phyloP scores from a whole-genome alignment of 2,113 vertebrate species.

The Cheilinus undulatus region DNA sequence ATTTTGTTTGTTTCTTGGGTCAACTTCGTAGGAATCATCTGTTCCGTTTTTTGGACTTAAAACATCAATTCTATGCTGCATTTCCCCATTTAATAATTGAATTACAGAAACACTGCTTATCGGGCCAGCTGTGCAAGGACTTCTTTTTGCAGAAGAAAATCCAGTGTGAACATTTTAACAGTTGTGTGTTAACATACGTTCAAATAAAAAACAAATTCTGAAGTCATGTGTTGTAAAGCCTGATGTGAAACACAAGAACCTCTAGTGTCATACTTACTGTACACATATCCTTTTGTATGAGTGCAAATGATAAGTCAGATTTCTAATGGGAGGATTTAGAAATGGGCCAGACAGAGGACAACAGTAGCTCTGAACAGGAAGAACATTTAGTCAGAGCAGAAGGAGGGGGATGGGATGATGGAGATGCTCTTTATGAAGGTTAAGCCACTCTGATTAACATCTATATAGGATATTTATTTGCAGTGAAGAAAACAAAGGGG shows the following conservation, averaged over 20 bases:
- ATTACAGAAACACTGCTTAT: conserved; percentile 18
- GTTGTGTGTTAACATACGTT: conserved; percentile 71
- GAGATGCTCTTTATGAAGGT: conserved; percentile 37
- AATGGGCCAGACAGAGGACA: conserved; percentile 20
- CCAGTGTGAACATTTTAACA: conserved; percentile 68
- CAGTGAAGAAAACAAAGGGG: not conserved
- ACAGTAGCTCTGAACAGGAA: conserved; percentile 10
- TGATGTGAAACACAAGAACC: conserved; percentile 33
- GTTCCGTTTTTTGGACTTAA: conserved; percentile 35
- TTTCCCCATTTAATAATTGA: conserved; percentile 3
- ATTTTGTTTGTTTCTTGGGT: conserved; percentile 54
- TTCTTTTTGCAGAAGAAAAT: conserved; percentile 43
- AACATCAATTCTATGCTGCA: conserved; percentile 28
- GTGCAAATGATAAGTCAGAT: conserved; percentile 14
- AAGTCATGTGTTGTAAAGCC: conserved; percentile 46
- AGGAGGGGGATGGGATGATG: conserved; percentile 39
- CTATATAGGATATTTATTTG: not conserved
- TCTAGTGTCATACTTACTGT: conserved; percentile 25
- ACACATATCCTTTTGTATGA: not conserved
- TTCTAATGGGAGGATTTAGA: conserved; percentile 19
- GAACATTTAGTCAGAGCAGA: not conserved
- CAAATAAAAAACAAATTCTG: conserved; percentile 66
- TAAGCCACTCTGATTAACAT: conserved; percentile 23
- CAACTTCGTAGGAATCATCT: conserved; percentile 29
- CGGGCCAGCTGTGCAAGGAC: conserved; percentile 24